These are phyloP conservation scores for Philereme vetulata DNA, from an alignment of 2,888 invertebrate genomes.

Conservation along the genomic window DNA sequence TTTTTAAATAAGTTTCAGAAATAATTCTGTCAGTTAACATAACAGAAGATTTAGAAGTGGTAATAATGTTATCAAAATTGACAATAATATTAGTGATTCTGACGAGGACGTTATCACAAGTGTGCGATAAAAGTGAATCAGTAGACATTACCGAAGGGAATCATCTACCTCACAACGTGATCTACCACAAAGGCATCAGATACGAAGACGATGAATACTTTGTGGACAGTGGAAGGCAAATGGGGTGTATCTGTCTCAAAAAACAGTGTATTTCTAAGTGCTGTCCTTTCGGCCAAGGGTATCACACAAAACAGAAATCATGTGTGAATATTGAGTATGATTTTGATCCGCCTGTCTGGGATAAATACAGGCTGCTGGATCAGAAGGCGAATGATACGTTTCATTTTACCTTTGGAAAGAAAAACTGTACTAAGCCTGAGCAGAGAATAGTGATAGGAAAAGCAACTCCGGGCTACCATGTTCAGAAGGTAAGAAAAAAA, in stretches of 20 bases:
- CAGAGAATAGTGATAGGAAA: slow-evolving; percentile 42
- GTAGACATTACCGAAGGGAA: slow-evolving; percentile 54
- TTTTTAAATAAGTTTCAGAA: too few relatives aligned
- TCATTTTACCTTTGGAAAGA: slow-evolving; percentile 53
- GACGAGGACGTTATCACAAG: slow-evolving; percentile 32
- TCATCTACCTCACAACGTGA: slow-evolving; percentile 41
- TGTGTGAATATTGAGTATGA: slow-evolving; percentile 45
- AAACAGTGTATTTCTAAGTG: slow-evolving; percentile 59
- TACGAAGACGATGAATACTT: slow-evolving; percentile 54
- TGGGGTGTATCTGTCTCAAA: slow-evolving; percentile 56
- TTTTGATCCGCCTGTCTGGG: slow-evolving; percentile 58
- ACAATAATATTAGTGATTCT: slow-evolving; percentile 35
- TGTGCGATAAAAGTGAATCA: slow-evolving; percentile 43
- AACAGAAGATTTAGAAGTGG: slow-evolving; percentile 4
- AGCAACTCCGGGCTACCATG: slow-evolving; percentile 37
- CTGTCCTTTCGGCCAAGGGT: slow-evolving; percentile 56
- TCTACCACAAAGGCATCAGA: slow-evolving; percentile 43
- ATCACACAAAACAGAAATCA: slow-evolving; percentile 32
- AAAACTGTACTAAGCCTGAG: slow-evolving; percentile 44
- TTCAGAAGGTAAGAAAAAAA: slow-evolving; percentile 53
- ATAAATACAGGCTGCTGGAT: slow-evolving; percentile 43
- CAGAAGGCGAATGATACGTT: slow-evolving; percentile 49
- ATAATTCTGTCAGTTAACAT: neutral
- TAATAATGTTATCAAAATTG: slow-evolving; percentile 35
- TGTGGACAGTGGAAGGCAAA: slow-evolving; percentile 42